A percentile compares a stretch with the other conserved stretches of the same genome.
These are phyloP conservation scores for Ctenopoma multispine DNA, from an alignment of 2,797 vertebrate species.

Conservation along the genomic window DNA sequence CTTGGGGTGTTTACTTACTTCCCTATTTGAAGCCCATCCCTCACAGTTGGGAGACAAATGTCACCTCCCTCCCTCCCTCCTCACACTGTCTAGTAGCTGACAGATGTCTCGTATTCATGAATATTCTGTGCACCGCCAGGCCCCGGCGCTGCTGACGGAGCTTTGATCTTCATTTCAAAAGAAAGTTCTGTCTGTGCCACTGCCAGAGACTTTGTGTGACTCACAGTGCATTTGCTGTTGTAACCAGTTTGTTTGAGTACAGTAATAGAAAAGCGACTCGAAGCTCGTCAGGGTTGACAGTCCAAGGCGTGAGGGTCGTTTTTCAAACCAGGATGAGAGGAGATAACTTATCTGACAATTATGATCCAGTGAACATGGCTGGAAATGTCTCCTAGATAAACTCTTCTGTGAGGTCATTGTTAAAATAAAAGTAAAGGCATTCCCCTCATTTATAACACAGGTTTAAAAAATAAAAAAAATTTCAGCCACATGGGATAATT, in stretches of 20 bases:
- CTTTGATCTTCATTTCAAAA: constrained; percentile 88
- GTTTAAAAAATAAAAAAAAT: too few species aligned
- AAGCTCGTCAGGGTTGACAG: constrained; percentile 40
- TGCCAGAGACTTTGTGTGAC: constrained; percentile 72
- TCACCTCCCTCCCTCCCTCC: constrained; percentile 60
- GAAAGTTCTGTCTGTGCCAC: constrained; percentile 73
- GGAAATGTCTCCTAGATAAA: neutral
- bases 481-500: too few species aligned
- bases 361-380: constrained; percentile 15
- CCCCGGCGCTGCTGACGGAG: constrained; percentile 47
- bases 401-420: constrained; percentile 4
- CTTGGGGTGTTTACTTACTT: constrained; percentile 67
- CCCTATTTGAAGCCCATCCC: constrained; percentile 71
- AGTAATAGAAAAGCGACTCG: constrained; percentile 49
- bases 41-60: constrained; percentile 76
- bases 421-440: neutral
- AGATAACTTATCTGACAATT: constrained; percentile 29
- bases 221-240: constrained; percentile 66
- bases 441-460: neutral
- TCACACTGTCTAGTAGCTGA: constrained; percentile 61
- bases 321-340: constrained; percentile 27
- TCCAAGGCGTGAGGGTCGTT: constrained; percentile 23
- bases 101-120: constrained; percentile 85
- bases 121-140: constrained; percentile 76
- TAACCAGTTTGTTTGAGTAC: constrained; percentile 78